Evolutionary conservation across 2,888 invertebrate genomes (phyloP), one percentile per base, ranked within the genome.

Genomic region (Rotaria socialis): DNA sequence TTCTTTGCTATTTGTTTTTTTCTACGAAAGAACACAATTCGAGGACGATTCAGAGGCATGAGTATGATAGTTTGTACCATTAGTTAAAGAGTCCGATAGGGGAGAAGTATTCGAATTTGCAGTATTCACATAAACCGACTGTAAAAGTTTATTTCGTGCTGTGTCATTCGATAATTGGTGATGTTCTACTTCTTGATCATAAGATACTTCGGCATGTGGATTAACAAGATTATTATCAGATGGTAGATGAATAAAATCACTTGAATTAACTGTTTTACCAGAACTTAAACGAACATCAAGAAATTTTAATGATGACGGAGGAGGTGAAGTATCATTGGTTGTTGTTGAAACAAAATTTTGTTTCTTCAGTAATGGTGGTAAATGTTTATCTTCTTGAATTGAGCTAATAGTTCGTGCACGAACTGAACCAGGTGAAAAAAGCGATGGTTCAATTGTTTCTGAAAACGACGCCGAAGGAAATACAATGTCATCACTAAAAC

Each of bases 391-490:
- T 43, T 80, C 80, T 43, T 80, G 80, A 43, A 80, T 43, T n/a
- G 80, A 80, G 47, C 80, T 47, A 16, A 47, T 47, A 47, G 80
- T 80, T 80, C 80, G 80, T 10, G 80, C 80, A n/a, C 80, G 43
- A 24, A 80, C 80, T 24, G 80, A 80, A 47, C 80, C 80, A 47
- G 80, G 80, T 14, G 80, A 80, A n/a, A 80, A 80, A 43, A 80
- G 47, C 5, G 80, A 47, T 80, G 80, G 24, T 80, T 80, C 80
- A 80, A 14, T 14, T 6, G 14, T 6, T 14, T 80, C 24, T 47
- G 80, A 80, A 50, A 14, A 50, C 1, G 80, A 80, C n/a, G 47
- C 6, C 47, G 80, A 80, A 14, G 43, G 10, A 11, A 47, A n/a
- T 6, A 80, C 6, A n/a, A 80, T 14, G 47, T 80, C 80, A 47